phyloP scores from a whole-genome alignment of 1,140 invertebrate genomes.

The Ptiloglossa arizonensis region DNA sequence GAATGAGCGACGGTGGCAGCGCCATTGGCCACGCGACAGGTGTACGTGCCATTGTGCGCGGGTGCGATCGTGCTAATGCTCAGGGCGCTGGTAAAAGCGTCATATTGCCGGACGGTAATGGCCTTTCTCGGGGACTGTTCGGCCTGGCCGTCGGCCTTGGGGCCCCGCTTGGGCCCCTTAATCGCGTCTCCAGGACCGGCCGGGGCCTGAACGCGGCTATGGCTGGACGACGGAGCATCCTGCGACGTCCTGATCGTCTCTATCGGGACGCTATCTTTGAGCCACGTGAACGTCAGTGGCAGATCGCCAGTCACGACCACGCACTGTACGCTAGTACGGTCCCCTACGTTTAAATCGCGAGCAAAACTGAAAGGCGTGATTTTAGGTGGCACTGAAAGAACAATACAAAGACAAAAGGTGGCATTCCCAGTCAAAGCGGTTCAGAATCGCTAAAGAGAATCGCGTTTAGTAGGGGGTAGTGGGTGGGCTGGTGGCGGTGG shows the following conservation, averaged over 20 bases:
- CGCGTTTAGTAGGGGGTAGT: constrained; percentile 2
- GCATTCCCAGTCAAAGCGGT: constrained; percentile 67
- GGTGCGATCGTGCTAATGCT: constrained; percentile 85
- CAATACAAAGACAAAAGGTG: constrained; percentile 70
- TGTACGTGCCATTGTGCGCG: constrained; percentile 87
- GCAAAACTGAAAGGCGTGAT: constrained; percentile 86
- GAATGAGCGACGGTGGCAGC: constrained; percentile 84
- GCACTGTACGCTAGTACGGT: constrained; percentile 86
- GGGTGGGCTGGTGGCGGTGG: constrained; percentile 1
- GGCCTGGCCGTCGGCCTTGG: constrained; percentile 54
- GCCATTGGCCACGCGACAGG: constrained; percentile 85
- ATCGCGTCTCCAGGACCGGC: constrained; percentile 58
- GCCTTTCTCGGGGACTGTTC: constrained; percentile 74
- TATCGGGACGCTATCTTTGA: constrained; percentile 85
- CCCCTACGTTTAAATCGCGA: constrained; percentile 84
- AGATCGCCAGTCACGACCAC: constrained; percentile 86
- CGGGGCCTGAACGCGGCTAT: constrained; percentile 52
- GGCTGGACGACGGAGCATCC: constrained; percentile 56
- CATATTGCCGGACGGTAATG: constrained; percentile 85
- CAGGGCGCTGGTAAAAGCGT: constrained; percentile 85
- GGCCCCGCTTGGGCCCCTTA: constrained; percentile 52
- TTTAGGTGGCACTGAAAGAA: constrained; percentile 85
- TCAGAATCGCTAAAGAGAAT: constrained; percentile 58
- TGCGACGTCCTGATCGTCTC: constrained; percentile 67
- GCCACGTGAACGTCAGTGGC: constrained; percentile 87